Conservation (phyloP, 2,888 invertebrate genomes). For the Heteropelma amictum region DNA sequence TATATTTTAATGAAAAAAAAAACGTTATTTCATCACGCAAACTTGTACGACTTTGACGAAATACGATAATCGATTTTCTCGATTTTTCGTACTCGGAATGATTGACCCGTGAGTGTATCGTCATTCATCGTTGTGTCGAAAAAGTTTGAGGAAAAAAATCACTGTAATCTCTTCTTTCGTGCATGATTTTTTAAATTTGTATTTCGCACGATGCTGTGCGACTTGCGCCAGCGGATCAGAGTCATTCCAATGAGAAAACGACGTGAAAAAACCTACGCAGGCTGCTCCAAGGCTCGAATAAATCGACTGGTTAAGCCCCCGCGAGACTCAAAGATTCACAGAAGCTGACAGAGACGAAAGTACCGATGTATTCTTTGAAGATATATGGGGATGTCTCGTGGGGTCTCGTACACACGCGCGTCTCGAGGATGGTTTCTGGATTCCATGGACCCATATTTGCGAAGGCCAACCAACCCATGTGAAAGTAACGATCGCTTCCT, state of each 20-base stretch:
- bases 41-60: background rate
- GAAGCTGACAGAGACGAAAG: too few species aligned
- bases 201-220: background rate
- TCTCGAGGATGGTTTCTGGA: conserved; percentile 58
- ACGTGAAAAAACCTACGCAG: conserved; percentile 19
- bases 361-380: too few species aligned
- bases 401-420: conserved; percentile 1
- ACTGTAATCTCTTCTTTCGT: too few species aligned
- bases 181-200: too few species aligned
- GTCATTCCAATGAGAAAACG: background rate
- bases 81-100: too few species aligned
- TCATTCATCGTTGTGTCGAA: too few species aligned
- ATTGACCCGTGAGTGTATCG: too few species aligned
- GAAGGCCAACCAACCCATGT: conserved; percentile 64
- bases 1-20: conserved; percentile 34
- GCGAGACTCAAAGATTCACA: conserved; percentile 2
- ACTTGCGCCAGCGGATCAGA: background rate
- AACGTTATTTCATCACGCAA: background rate
- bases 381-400: too few species aligned
- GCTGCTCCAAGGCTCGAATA: too few species aligned
- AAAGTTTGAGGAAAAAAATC: too few species aligned
- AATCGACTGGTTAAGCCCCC: conserved; percentile 8
- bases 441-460: conserved; percentile 63
- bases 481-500: conserved; percentile 67
- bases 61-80: too few species aligned